Conservation (phyloP, 2,888 invertebrate genomes). For the Priocnemis perturbator region DNA sequence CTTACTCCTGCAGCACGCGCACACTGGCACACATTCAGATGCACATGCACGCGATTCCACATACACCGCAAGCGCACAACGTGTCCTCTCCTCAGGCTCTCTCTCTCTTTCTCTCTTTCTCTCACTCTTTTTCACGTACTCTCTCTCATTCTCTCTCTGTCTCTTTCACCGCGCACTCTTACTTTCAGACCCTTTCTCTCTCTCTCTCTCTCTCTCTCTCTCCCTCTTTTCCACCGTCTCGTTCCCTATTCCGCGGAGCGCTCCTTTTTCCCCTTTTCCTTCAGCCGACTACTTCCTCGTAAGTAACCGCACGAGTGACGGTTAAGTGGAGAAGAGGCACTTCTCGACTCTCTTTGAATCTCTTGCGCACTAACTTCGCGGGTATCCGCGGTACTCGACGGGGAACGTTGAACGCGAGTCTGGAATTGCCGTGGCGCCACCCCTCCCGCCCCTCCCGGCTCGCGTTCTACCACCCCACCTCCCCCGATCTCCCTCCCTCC, state of each 20-base stretch:
- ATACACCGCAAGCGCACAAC: not conserved
- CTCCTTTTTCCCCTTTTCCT: conserved; percentile 4
- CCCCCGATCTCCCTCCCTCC: conserved; percentile 25
- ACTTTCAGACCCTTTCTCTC: not conserved
- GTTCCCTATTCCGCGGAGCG: conserved; percentile 23
- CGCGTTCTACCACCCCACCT: conserved; percentile 45
- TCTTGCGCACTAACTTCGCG: conserved; percentile 65
- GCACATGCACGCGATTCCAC: conserved; percentile 1
- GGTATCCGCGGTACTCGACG: conserved; percentile 65
- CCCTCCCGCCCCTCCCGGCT: conserved; percentile 64
- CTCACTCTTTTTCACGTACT: conserved; percentile 11
- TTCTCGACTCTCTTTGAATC: conserved; percentile 12
- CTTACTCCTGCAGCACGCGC: conserved; percentile 4
- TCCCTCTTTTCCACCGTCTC: conserved; percentile 11
- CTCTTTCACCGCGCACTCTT: not conserved
- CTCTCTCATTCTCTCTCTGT: conserved; percentile 15
- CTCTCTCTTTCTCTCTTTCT: conserved; percentile 17
- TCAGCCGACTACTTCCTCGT: conserved; percentile 3
- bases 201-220: conserved; percentile 10
- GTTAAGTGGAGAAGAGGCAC: conserved; percentile 5
- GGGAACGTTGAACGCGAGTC: conserved; percentile 72
- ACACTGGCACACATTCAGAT: conserved; percentile 20
- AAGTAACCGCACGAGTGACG: conserved; percentile 9
- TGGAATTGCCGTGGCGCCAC: conserved; percentile 74
- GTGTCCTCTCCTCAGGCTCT: conserved; percentile 6